These are phyloP conservation scores for Aspidoscelis tigris DNA, from an alignment of 2,113 vertebrate species.

Conservation along the genomic window DNA sequence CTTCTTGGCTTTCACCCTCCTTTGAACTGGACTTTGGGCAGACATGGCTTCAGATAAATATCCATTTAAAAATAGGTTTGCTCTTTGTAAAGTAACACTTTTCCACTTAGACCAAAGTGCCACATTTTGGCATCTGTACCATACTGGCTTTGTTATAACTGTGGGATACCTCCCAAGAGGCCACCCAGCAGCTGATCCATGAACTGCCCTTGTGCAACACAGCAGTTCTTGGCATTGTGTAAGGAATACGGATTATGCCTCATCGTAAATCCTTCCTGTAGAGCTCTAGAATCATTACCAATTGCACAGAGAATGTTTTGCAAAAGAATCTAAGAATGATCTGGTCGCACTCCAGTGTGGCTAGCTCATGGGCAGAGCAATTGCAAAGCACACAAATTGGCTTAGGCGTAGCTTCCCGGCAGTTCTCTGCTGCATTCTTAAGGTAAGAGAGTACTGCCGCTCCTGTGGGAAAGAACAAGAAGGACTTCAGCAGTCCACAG, in stretches of 20 bases:
- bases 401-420: background rate
- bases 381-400: background rate
- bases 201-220: slow-evolving; percentile 5
- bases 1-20: background rate
- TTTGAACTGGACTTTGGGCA: background rate
- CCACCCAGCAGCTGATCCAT: background rate
- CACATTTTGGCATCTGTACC: background rate
- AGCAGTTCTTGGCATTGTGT: background rate
- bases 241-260: background rate
- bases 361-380: background rate
- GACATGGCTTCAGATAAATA: background rate
- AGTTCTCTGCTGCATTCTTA: background rate
- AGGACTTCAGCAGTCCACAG: background rate
- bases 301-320: background rate
- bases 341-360: too few species aligned
- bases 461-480: background rate
- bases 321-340: background rate
- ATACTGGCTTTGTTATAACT: background rate
- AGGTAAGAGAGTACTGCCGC: background rate
- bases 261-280: background rate
- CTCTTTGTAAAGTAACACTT: background rate
- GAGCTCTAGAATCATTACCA: background rate
- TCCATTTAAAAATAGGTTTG: background rate
- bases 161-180: background rate
- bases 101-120: background rate